Evolutionary conservation across 2,888 invertebrate genomes (phyloP).

Genomic region (Biston betularia): DNA sequence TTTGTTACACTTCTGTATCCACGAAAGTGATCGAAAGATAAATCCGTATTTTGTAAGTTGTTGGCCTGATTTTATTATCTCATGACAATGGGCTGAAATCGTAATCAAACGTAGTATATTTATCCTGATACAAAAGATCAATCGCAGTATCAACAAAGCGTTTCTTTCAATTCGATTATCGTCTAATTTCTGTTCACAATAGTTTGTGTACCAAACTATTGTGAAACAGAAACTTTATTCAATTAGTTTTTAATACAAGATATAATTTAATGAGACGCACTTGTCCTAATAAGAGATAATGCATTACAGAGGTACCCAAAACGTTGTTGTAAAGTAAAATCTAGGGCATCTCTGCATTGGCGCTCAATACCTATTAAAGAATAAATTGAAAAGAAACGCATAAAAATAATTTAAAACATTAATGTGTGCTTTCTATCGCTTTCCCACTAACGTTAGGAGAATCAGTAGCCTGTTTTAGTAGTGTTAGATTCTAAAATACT

Average conservation of each 20-base stretch:
- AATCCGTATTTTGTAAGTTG: neutral
- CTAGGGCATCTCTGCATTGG: neutral
- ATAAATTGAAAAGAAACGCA: neutral
- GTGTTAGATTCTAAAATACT: conserved; percentile 13
- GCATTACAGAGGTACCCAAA: too few species aligned
- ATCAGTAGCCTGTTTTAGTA: conserved; percentile 17
- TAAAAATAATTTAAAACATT: neutral
- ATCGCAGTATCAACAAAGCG: too few species aligned
- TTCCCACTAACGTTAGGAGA: conserved; percentile 5
- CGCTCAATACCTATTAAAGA: neutral
- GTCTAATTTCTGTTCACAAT: neutral
- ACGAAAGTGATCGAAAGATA: conserved; percentile 11
- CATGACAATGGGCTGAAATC: neutral
- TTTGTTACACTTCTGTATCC: conserved; percentile 9
- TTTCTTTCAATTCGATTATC: neutral
- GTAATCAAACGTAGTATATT: neutral
- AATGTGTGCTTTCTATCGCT: conserved; percentile 16
- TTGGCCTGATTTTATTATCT: conserved; percentile 9
- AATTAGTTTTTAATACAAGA: too few species aligned
- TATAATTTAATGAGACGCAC: too few species aligned
- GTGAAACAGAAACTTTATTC: too few species aligned
- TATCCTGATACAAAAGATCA: too few species aligned
- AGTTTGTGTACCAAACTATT: too few species aligned
- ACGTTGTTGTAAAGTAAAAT: too few species aligned
- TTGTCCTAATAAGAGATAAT: too few species aligned